Conservation (phyloP, 2,797 vertebrate species). For the Epinephelus awoara region DNA sequence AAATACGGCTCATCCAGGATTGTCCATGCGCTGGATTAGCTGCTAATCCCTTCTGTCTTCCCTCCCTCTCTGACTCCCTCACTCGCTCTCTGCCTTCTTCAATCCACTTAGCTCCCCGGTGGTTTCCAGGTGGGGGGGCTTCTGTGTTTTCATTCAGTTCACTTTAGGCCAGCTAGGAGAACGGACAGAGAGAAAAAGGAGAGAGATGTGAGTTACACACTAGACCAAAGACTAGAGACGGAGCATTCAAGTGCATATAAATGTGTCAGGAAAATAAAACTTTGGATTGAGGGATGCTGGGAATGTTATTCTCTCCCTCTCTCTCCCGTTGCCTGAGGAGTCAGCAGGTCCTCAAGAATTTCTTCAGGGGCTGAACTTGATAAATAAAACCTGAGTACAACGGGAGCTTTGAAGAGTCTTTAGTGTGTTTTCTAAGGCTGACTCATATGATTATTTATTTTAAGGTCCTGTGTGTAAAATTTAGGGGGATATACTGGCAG, state of each 20-base stretch:
- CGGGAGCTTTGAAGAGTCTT: background rate
- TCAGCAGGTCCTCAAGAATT: constrained; percentile 13
- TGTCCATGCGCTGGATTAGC: constrained; percentile 78
- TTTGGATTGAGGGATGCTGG: constrained; percentile 29
- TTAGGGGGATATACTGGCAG: too few relatives aligned
- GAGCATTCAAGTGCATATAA: constrained; percentile 35
- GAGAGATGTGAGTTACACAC: constrained; percentile 45
- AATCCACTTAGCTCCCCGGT: constrained; percentile 78
- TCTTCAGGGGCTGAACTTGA: constrained; percentile 6
- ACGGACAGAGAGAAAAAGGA: constrained; percentile 44
- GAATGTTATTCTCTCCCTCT: constrained; percentile 16
- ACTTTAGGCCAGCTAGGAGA: constrained; percentile 59
- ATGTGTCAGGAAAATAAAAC: constrained; percentile 33
- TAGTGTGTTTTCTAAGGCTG: constrained; percentile 3
- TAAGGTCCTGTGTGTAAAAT: too few relatives aligned
- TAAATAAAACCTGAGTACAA: constrained; percentile 20
- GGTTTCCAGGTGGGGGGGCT: constrained; percentile 60
- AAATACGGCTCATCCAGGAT: constrained; percentile 67
- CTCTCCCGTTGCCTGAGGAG: constrained; percentile 17
- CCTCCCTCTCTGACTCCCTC: constrained; percentile 65
- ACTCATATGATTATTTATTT: background rate
- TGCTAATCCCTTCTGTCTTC: constrained; percentile 78
- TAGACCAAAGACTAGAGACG: constrained; percentile 20
- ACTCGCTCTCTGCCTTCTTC: constrained; percentile 72
- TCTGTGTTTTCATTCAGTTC: constrained; percentile 69